phyloP scores from a whole-genome alignment of 2,888 invertebrate species.

The Salpingus planirostris region DNA sequence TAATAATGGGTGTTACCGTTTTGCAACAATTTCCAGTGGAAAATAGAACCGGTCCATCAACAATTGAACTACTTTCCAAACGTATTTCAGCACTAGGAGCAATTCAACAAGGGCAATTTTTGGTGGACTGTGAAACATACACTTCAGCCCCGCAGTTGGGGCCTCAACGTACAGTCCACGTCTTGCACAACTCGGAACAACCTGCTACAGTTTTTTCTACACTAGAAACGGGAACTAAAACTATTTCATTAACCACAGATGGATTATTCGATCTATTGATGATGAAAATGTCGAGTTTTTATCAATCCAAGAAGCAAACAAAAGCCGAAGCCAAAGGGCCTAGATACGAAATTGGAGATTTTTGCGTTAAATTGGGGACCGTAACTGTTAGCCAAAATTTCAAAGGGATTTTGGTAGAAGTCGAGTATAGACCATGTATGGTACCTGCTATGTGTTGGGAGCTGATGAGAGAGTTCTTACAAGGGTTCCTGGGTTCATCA shows the following conservation, averaged over 20 bases:
- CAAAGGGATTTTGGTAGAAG: conserved; percentile 88
- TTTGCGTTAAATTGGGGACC: conserved; percentile 86
- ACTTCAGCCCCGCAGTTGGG: conserved; percentile 70
- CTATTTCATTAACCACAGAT: conserved; percentile 83
- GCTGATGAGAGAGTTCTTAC: conserved; percentile 81
- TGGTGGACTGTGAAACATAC: conserved; percentile 93
- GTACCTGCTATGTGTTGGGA: conserved; percentile 87
- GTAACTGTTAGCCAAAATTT: conserved; percentile 89
- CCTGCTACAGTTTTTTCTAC: conserved; percentile 91
- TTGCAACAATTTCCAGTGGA: conserved; percentile 81
- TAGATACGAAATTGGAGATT: conserved; percentile 81
- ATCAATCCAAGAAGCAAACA: conserved; percentile 81
- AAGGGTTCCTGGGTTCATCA: conserved; percentile 75
- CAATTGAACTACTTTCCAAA: conserved; percentile 79
- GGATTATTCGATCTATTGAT: conserved; percentile 84
- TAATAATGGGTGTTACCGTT: conserved; percentile 56
- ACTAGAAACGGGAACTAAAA: conserved; percentile 77
- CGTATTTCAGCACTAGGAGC: conserved; percentile 80
- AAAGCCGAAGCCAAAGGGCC: conserved; percentile 82
- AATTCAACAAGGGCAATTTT: conserved; percentile 77
- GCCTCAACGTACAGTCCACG: conserved; percentile 73
- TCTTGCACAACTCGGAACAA: conserved; percentile 93
- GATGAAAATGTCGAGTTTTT: conserved; percentile 80
- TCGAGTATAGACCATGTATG: conserved; percentile 86
- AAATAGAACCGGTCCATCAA: conserved; percentile 82